Percentiles rank a stretch among this genome's conserved stretches.
phyloP scores from a whole-genome alignment of 1,140 invertebrate species.

The Apis cerana region DNA sequence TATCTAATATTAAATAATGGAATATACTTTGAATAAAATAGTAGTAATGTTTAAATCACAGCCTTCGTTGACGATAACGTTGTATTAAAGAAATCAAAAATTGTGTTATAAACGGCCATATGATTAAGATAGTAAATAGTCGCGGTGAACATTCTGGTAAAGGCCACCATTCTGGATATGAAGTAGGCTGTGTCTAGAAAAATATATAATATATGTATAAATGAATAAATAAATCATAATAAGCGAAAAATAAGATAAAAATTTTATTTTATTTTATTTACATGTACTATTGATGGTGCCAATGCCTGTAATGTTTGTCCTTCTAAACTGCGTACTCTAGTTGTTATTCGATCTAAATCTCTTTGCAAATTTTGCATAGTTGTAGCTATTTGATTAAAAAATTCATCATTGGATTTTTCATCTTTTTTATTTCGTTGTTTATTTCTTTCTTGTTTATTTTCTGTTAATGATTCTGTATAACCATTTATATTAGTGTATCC shows the following conservation, averaged over 20 bases:
- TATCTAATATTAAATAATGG: slow-evolving; percentile 46
- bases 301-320: slow-evolving; percentile 69
- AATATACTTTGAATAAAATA: slow-evolving; percentile 51
- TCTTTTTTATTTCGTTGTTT: slow-evolving; percentile 71
- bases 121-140: slow-evolving; percentile 81
- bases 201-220: not conserved
- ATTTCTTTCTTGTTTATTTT: slow-evolving; percentile 68
- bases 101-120: slow-evolving; percentile 84
- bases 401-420: slow-evolving; percentile 68
- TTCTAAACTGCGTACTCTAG: slow-evolving; percentile 75
- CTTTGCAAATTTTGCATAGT: slow-evolving; percentile 76
- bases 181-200: slow-evolving; percentile 60
- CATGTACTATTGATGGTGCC: slow-evolving; percentile 58
- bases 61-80: slow-evolving; percentile 74
- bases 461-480: slow-evolving; percentile 40
- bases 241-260: slow-evolving; percentile 16
- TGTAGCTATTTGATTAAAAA: slow-evolving; percentile 73
- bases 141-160: slow-evolving; percentile 81
- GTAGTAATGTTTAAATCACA: slow-evolving; percentile 69
- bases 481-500: slow-evolving; percentile 64
- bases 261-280: slow-evolving; percentile 6
- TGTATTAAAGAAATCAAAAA: slow-evolving; percentile 73
- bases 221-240: not conserved
- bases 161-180: slow-evolving; percentile 81
- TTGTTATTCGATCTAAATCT: slow-evolving; percentile 77